phyloP scores from a whole-genome alignment of 2,113 vertebrate genomes.

The Thunnus maccoyii region DNA sequence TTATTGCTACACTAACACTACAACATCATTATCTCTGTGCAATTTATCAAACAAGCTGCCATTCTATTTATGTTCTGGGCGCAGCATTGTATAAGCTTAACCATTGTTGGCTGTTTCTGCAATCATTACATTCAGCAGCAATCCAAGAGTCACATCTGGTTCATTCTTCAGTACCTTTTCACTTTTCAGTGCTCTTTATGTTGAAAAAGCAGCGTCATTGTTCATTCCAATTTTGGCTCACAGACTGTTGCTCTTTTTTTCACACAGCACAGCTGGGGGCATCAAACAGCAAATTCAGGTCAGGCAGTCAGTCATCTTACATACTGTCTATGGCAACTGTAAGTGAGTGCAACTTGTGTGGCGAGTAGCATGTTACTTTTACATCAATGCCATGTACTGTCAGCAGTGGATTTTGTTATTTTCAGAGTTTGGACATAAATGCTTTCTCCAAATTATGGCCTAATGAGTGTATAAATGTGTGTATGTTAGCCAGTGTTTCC shows the following conservation, averaged over 20 bases:
- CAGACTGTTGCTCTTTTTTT: not conserved
- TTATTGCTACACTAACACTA: not conserved
- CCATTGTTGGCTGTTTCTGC: not conserved
- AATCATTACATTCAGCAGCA: not conserved
- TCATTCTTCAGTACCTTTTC: slow-evolving; percentile 23
- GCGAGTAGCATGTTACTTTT: slow-evolving; percentile 7
- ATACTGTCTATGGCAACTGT: slow-evolving; percentile 10
- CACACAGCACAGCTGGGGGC: slow-evolving; percentile 52
- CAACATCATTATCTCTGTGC: not conserved
- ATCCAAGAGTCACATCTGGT: slow-evolving; percentile 40
- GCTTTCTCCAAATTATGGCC: not conserved
- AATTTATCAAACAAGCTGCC: slow-evolving; percentile 14
- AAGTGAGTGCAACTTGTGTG: slow-evolving; percentile 6
- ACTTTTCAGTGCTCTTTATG: slow-evolving; percentile 1
- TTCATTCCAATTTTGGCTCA: slow-evolving; percentile 35
- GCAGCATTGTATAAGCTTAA: not conserved
- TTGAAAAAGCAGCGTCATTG: slow-evolving; percentile 28
- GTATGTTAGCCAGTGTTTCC: not conserved
- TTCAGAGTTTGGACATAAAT: not conserved
- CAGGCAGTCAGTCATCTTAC: slow-evolving; percentile 37
- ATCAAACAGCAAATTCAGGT: slow-evolving; percentile 48
- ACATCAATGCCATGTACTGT: not conserved
- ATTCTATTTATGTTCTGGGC: not conserved
- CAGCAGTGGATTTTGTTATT: not conserved
- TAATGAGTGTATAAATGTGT: not conserved